Evolutionary conservation across 2,113 vertebrate species (phyloP).

Genomic region (Xyliphius kryptos): DNA sequence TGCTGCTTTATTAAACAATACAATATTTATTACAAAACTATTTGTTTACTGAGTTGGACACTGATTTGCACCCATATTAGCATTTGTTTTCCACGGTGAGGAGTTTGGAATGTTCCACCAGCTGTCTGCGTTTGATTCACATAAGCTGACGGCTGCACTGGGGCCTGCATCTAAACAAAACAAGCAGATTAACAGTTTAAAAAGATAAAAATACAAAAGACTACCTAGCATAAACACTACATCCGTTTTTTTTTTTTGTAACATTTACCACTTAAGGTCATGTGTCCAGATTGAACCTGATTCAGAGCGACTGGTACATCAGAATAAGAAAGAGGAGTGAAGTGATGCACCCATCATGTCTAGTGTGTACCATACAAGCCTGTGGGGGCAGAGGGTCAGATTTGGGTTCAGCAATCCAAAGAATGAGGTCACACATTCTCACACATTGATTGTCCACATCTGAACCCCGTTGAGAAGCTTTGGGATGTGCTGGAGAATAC

Average conservation of each 20-base stretch:
- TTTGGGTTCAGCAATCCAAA: no score
- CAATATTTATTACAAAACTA: not conserved
- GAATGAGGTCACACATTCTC: no score
- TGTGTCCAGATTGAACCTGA: no score
- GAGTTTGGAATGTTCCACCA: conserved; percentile 28
- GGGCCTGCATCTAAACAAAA: conserved; percentile 1
- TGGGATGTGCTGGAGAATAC: no score
- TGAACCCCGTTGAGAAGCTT: no score
- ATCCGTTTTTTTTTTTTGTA: not conserved
- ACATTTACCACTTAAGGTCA: no score
- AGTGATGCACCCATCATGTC: no score
- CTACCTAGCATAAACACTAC: not conserved
- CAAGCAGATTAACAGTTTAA: not conserved
- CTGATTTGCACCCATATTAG: conserved; percentile 12
- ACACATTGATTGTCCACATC: no score
- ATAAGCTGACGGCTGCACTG: not conserved
- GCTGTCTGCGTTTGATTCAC: not conserved
- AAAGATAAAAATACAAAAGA: not conserved
- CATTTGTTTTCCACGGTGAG: not conserved
- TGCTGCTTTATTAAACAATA: not conserved
- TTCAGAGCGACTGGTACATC: no score
- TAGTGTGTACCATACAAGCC: no score
- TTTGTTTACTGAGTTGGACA: conserved; percentile 30
- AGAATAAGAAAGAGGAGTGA: no score
- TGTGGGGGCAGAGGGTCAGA: no score